These are phyloP conservation scores for Endomychus coccineus DNA, from an alignment of 2,888 invertebrate species.

Conservation along the genomic window DNA sequence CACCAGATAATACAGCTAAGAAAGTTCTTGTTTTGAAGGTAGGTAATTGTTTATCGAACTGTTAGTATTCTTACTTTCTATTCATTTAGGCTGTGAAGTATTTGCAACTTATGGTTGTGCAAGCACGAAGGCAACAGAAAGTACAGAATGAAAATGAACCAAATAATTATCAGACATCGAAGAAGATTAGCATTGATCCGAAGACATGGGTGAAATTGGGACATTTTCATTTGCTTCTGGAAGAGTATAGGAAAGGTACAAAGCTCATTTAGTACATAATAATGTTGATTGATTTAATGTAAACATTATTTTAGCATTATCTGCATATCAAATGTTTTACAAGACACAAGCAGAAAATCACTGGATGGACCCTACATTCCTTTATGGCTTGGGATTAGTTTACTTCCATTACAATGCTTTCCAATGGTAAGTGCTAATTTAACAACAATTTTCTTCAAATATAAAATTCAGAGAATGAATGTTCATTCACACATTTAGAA, in stretches of 20 bases:
- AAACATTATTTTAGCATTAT: constrained; percentile 69
- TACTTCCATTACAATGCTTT: constrained; percentile 96
- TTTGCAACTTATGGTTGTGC: constrained; percentile 76
- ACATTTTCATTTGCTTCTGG: constrained; percentile 87
- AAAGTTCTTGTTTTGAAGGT: constrained; percentile 73
- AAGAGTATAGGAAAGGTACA: constrained; percentile 90
- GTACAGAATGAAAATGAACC: constrained; percentile 36
- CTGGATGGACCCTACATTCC: constrained; percentile 85
- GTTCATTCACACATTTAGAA: too few relatives aligned
- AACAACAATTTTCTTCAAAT: too few relatives aligned
- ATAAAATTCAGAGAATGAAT: too few relatives aligned
- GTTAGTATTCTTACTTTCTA: constrained; percentile 4
- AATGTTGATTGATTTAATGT: not conserved
- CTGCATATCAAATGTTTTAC: constrained; percentile 93
- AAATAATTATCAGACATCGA: constrained; percentile 41
- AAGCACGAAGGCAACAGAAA: constrained; percentile 60
- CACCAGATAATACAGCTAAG: constrained; percentile 73
- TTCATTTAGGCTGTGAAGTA: constrained; percentile 65
- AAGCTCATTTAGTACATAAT: not conserved
- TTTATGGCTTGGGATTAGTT: constrained; percentile 91
- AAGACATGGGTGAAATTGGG: constrained; percentile 92
- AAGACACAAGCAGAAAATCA: constrained; percentile 64
- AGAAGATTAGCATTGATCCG: constrained; percentile 72
- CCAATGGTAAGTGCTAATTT: constrained; percentile 75
- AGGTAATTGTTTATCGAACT: constrained; percentile 19